phyloP scores from a whole-genome alignment of 2,888 invertebrate genomes.

The Macrophya annulata region DNA sequence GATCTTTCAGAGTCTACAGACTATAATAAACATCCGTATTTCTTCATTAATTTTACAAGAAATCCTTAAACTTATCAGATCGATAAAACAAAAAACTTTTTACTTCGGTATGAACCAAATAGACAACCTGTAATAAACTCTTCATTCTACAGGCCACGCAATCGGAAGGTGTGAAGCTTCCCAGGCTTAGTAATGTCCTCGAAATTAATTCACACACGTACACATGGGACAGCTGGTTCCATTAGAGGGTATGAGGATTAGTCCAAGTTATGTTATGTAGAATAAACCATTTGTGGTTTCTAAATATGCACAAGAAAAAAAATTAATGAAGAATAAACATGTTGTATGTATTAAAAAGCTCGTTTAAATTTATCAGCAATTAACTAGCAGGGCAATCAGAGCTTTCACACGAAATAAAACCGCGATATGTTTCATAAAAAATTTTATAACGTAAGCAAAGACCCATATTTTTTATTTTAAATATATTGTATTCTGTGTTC shows the following conservation, averaged over 20 bases:
- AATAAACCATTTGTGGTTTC: not conserved
- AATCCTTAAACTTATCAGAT: not conserved
- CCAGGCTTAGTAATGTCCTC: slow-evolving; percentile 2
- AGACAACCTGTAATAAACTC: slow-evolving; percentile 36
- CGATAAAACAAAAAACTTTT: not conserved
- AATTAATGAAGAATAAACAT: not conserved
- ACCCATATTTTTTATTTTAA: not conserved
- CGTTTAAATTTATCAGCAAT: slow-evolving; percentile 6
- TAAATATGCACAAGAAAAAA: not conserved
- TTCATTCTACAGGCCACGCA: not conserved
- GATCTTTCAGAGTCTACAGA: not conserved
- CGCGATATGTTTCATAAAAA: not conserved
- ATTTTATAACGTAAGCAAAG: not conserved
- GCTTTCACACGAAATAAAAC: not conserved
- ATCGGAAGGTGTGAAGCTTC: slow-evolving; percentile 10
- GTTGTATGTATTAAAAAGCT: slow-evolving; percentile 7
- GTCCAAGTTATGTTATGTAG: not conserved
- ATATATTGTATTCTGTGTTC: not conserved
- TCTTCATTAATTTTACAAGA: not conserved
- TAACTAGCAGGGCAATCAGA: not conserved
- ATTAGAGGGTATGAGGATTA: not conserved
- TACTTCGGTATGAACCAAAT: not conserved
- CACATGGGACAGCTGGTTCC: not conserved
- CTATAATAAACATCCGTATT: not conserved
- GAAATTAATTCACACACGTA: not conserved